Evolutionary conservation across 2,797 vertebrate genomes (phyloP), one percentile per base, ranked within the genome.

Genomic region (Etheostoma perlongum): DNA sequence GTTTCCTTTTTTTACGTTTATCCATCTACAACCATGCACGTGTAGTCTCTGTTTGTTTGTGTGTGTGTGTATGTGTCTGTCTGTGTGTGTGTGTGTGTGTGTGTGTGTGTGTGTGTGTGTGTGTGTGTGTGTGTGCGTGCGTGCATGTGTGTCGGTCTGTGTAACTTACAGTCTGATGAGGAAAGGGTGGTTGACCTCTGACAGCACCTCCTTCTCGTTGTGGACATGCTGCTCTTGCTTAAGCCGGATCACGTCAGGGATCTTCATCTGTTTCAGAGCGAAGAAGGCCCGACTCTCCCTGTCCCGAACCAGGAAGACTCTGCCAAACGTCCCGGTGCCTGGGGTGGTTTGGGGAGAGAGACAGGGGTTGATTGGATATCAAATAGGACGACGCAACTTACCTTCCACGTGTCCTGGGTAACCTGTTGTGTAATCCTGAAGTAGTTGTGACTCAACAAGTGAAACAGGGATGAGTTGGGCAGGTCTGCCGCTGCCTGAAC

Each of bases 221-320:
- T 97, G 97, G 9, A 99, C 98, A 0, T 99, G 98, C 27, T 97
- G 96, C 70, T 99, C 97, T 91, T 99, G 98, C 88, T 98, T 98
- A 81, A 99, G 95, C 9, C 97, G 95, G 88, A 98, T 97, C 62
- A 99, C 97, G 48, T 99, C 98, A 0, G 95, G 94, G 91, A 99
- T 99, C 91, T 96, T 97, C 98, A 99, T 98, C 52, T 97, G 96
- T 93, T 99, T 99, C 77, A 99, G 94, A 1, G 98, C 98, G 60
- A 94, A 96, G 92, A 96, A 97, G 27, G 77, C 87, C 63, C 94
- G 84, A 62, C 86, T 95, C 52, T 94, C 92, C 91, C 96, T 96
- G 84, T 98, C 96, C 78, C 94, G 95, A 49, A 98, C 97, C 71
- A 99, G 93, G 85, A 97, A 98, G 87, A 99, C 97, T 7, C 97